phyloP scores from a whole-genome alignment of 1,140 invertebrate genomes.

The Drosophila pachea region DNA sequence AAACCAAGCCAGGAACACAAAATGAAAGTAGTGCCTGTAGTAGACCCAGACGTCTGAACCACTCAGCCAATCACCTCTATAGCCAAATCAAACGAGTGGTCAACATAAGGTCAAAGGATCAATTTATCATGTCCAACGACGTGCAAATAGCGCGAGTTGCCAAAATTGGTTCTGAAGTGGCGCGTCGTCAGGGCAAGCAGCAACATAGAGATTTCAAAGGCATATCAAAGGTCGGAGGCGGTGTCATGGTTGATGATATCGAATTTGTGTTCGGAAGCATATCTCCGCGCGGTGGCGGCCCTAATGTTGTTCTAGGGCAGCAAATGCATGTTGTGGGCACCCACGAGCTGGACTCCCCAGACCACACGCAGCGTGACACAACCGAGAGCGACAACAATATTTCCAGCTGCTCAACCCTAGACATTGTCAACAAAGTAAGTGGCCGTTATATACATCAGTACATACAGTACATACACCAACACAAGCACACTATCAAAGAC shows the following conservation, averaged over 20 bases:
- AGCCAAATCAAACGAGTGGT: background rate
- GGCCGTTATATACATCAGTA: background rate
- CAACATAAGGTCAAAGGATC: background rate
- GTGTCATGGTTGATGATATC: slow-evolving; percentile 45
- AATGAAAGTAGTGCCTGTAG: slow-evolving; percentile 14
- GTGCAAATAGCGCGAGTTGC: slow-evolving; percentile 75
- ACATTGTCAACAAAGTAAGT: slow-evolving; percentile 77
- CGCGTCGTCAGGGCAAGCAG: slow-evolving; percentile 45
- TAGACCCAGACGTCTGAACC: slow-evolving; percentile 29
- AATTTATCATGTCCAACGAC: slow-evolving; percentile 65
- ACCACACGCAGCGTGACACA: slow-evolving; percentile 69
- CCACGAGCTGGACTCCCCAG: slow-evolving; percentile 63
- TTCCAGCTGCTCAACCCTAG: slow-evolving; percentile 76
- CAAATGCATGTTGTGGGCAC: slow-evolving; percentile 49
- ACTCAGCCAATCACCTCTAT: background rate
- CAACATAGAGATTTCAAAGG: slow-evolving; percentile 18
- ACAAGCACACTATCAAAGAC: background rate
- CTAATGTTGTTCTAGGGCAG: slow-evolving; percentile 10
- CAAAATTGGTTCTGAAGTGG: slow-evolving; percentile 55
- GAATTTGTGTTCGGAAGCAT: slow-evolving; percentile 72
- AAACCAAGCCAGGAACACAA: slow-evolving; percentile 34
- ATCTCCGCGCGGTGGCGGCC: slow-evolving; percentile 50
- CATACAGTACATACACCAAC: background rate
- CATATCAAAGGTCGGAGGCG: slow-evolving; percentile 47
- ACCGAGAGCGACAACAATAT: slow-evolving; percentile 78